phyloP scores from a whole-genome alignment of 2,113 vertebrate genomes.

The Aptenodytes forsteri region DNA sequence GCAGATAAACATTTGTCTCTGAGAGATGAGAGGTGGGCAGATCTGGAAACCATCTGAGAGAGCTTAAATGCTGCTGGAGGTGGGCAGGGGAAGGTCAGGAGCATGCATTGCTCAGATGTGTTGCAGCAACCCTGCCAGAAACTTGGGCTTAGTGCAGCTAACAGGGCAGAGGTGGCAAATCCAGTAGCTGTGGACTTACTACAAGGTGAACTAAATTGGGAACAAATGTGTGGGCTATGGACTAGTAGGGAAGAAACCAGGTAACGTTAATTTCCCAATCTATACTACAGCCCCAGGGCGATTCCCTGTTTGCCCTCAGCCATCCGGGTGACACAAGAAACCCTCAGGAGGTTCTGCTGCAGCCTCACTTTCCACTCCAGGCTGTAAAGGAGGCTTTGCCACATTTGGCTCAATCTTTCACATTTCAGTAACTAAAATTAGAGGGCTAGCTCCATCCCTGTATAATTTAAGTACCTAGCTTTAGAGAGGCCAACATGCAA shows the following conservation, averaged over 20 bases:
- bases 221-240: background rate
- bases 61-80: background rate
- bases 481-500: background rate
- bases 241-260: background rate
- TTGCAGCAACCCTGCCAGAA: background rate
- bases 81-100: background rate
- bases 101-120: fast-evolving
- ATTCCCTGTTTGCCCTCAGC: background rate
- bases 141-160: background rate
- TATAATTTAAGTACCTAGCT: background rate
- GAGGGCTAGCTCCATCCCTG: background rate
- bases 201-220: background rate
- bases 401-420: background rate
- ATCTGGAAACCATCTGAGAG: background rate
- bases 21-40: background rate
- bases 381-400: background rate
- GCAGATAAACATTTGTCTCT: fast-evolving
- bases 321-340: background rate
- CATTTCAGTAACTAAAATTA: background rate
- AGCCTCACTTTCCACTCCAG: background rate
- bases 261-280: background rate
- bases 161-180: background rate
- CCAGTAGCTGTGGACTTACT: background rate
- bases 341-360: background rate
- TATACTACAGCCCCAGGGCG: background rate